Conservation (phyloP, 2,797 vertebrate genomes). For the Passerculus sandwichensis region DNA sequence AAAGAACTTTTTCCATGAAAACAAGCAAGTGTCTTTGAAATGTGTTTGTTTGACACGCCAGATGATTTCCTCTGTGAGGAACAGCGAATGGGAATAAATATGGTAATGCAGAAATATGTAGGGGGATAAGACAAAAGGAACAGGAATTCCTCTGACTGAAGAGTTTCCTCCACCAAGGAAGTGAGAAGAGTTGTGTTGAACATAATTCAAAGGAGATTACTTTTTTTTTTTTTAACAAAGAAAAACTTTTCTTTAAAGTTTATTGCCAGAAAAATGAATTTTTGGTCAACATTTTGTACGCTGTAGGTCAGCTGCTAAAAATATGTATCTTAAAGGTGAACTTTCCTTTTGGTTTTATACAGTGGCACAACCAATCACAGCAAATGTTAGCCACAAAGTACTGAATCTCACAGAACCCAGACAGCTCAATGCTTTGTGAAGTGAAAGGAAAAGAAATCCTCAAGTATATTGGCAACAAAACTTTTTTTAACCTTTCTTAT, state of each 20-base stretch:
- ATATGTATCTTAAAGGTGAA: neutral
- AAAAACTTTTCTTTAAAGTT: neutral
- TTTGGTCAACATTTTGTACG: neutral
- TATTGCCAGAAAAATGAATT: conserved; percentile 1
- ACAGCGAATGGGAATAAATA: neutral
- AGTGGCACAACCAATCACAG: conserved; percentile 28
- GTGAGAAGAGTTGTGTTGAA: neutral
- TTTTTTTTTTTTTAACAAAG: neutral
- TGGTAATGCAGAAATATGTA: neutral
- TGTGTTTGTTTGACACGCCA: neutral
- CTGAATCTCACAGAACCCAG: neutral
- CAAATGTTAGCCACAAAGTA: conserved; percentile 39
- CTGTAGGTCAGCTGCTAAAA: conserved; percentile 45
- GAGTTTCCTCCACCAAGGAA: neutral
- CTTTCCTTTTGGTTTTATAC: conserved; percentile 3
- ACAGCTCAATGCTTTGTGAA: neutral
- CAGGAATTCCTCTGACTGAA: neutral
- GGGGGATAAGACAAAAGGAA: neutral
- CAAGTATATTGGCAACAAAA: neutral
- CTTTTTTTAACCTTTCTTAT: neutral
- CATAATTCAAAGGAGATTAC: neutral
- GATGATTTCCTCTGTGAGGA: neutral
- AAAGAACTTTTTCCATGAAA: neutral
- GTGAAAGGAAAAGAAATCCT: neutral
- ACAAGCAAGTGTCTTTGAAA: neutral